Percentiles rank a stretch among this genome's conserved stretches.
Conservation (phyloP, 2,888 invertebrate genomes). For the Pemphredon lugubris region DNA sequence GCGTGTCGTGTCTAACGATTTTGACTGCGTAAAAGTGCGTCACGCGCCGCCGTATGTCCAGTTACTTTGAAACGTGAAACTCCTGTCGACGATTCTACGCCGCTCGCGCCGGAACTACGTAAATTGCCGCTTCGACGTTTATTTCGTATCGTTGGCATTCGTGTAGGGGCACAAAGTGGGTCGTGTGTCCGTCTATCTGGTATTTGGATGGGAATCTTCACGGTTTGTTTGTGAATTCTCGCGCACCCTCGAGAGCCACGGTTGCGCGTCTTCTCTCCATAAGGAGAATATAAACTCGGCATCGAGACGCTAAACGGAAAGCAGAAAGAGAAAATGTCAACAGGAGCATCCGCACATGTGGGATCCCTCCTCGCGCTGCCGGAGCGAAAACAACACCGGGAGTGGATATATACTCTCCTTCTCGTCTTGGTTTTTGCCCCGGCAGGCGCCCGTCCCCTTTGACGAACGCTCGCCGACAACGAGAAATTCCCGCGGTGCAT, state of each 20-base stretch:
- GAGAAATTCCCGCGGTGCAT: constrained; percentile 37
- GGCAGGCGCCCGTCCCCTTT: constrained; percentile 16
- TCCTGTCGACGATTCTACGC: neutral
- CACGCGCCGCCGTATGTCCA: neutral
- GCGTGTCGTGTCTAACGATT: constrained; percentile 20
- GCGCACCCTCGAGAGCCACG: too few relatives aligned
- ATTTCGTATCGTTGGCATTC: too few relatives aligned
- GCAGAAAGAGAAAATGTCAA: constrained; percentile 38
- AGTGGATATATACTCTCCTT: constrained; percentile 16
- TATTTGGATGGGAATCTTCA: constrained; percentile 14
- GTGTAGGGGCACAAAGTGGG: too few relatives aligned
- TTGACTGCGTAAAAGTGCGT: neutral
- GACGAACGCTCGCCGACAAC: constrained; percentile 14
- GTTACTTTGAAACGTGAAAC: neutral
- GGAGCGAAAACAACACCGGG: constrained; percentile 23
- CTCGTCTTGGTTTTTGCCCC: constrained; percentile 23
- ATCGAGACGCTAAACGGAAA: constrained; percentile 1
- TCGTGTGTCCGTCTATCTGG: too few relatives aligned
- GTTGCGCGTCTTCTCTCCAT: constrained; percentile 6
- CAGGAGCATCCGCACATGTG: constrained; percentile 36
- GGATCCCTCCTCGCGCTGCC: constrained; percentile 22
- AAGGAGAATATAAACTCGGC: constrained; percentile 17
- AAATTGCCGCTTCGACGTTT: too few relatives aligned
- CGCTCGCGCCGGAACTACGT: too few relatives aligned
- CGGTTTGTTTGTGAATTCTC: neutral